phyloP scores from a whole-genome alignment of 2,113 vertebrate species.

The Acrocephalus arundinaceus region DNA sequence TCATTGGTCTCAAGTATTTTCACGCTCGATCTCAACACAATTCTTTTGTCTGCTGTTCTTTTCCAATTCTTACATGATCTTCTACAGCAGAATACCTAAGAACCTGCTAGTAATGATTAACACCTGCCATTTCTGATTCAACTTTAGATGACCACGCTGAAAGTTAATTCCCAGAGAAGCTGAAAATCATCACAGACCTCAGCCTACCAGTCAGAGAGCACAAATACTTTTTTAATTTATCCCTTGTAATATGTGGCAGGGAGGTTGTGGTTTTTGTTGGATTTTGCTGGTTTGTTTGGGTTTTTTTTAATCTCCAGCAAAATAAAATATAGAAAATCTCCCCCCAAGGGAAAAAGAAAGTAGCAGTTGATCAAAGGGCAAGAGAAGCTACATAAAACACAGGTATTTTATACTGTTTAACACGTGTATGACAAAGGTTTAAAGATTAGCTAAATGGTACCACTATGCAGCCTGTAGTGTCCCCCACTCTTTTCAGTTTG shows the following conservation, averaged over 20 bases:
- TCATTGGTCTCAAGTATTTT: not conserved
- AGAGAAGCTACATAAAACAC: not conserved
- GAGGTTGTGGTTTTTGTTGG: not conserved
- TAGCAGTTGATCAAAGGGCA: not conserved
- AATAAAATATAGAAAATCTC: not conserved
- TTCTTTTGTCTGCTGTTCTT: not conserved
- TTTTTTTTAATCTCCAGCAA: not conserved
- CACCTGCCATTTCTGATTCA: not conserved
- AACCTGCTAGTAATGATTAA: not conserved
- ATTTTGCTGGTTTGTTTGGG: not conserved
- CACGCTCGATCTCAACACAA: not conserved
- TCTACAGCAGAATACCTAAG: not conserved
- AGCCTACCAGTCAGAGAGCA: not conserved
- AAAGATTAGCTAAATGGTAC: not conserved
- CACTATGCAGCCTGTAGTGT: not conserved
- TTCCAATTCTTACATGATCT: not conserved
- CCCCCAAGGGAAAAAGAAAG: not conserved
- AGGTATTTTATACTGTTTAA: not conserved
- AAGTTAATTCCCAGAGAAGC: not conserved
- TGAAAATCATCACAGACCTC: not conserved
- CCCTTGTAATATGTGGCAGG: not conserved
- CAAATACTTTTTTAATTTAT: not conserved
- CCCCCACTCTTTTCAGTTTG: not conserved
- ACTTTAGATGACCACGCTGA: not conserved
- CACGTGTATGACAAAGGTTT: rapidly evolving